A percentile compares a stretch with the other conserved stretches of the same genome.
Conservation (phyloP, 2,797 vertebrate species). For the Leptoclinus maculatus region DNA sequence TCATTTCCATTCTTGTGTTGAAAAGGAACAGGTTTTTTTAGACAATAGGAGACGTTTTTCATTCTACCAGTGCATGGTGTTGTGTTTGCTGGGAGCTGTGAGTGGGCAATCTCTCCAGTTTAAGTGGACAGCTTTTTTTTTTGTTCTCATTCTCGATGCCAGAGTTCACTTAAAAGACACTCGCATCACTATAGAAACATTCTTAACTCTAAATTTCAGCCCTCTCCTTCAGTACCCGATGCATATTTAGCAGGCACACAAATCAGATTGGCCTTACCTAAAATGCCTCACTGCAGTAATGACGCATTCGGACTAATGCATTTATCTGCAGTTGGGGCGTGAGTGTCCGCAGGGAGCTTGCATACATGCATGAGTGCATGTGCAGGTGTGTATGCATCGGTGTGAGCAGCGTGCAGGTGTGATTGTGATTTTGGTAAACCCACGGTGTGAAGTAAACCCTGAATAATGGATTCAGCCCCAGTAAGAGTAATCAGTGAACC, state of each 20-base stretch:
- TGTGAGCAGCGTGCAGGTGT: constrained; percentile 41
- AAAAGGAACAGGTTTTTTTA: constrained; percentile 25
- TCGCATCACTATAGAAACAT: constrained; percentile 39
- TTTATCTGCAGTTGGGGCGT: constrained; percentile 27
- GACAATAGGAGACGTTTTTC: constrained; percentile 43
- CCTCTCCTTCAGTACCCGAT: constrained; percentile 25
- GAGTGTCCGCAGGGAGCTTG: not conserved
- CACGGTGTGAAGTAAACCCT: constrained; percentile 61
- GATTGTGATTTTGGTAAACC: constrained; percentile 69
- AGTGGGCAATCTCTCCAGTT: constrained; percentile 34
- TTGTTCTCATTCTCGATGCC: constrained; percentile 41
- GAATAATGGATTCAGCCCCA: constrained; percentile 77
- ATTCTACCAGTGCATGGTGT: constrained; percentile 11
- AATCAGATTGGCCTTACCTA: constrained; percentile 52
- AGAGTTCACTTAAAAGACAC: constrained; percentile 56
- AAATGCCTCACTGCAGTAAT: constrained; percentile 42
- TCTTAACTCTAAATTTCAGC: constrained; percentile 39
- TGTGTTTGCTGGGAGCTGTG: constrained; percentile 2
- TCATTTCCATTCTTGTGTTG: constrained; percentile 31
- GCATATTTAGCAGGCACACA: constrained; percentile 60
- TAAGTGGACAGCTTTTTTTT: constrained; percentile 7
- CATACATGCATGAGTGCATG: constrained; percentile 2
- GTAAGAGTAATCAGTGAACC: constrained; percentile 81
- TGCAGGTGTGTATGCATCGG: constrained; percentile 16
- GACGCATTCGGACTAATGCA: constrained; percentile 40